These are phyloP conservation scores for Sipha flava DNA, from an alignment of 1,140 invertebrate genomes.

Conservation along the genomic window DNA sequence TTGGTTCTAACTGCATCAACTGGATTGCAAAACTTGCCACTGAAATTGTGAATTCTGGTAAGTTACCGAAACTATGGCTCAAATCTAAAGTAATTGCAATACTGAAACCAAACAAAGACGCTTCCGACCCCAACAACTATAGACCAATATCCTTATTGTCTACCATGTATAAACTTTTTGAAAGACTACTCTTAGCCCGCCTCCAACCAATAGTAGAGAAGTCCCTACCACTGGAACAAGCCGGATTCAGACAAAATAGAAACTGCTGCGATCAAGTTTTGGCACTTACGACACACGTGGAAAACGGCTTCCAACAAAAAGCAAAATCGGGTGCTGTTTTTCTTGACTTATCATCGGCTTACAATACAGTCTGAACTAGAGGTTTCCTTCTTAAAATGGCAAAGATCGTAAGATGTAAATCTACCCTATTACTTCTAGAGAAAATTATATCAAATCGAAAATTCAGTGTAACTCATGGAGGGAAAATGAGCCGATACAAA, in stretches of 20 bases:
- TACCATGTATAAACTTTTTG: background rate
- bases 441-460: no score
- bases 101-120: background rate
- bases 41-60: background rate
- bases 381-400: no score
- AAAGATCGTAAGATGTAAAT: no score
- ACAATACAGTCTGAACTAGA: no score
- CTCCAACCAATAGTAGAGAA: background rate
- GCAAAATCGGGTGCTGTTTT: background rate
- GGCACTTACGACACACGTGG: background rate
- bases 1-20: background rate
- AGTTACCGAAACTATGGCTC: background rate
- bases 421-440: no score
- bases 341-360: no score
- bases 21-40: background rate
- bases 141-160: background rate
- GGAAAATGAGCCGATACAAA: no score
- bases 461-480: no score
- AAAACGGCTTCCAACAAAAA: background rate
- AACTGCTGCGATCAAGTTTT: background rate
- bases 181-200: background rate
- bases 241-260: background rate
- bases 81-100: background rate
- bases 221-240: background rate
- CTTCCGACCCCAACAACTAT: background rate